phyloP scores from a whole-genome alignment of 2,797 vertebrate species.

The Danio jaintianensis region DNA sequence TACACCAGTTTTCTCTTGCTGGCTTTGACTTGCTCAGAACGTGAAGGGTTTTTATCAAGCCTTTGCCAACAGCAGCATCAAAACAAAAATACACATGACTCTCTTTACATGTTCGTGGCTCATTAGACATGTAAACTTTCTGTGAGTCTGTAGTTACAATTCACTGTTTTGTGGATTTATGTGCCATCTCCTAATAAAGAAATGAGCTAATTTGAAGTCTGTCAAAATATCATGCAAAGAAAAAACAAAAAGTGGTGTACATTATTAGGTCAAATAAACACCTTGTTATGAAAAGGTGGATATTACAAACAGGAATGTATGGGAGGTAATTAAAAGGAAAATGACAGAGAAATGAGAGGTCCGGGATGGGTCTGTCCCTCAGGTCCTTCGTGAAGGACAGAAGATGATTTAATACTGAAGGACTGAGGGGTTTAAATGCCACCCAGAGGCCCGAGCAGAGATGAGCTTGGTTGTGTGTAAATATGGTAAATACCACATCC shows the following conservation, averaged over 20 bases:
- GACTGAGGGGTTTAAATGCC: constrained; percentile 60
- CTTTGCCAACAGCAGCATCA: neutral
- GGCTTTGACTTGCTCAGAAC: constrained; percentile 8
- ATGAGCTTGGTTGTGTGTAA: constrained; percentile 55
- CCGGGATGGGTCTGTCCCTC: constrained; percentile 52
- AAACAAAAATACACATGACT: neutral
- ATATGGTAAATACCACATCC: constrained; percentile 58
- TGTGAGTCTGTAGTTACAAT: neutral
- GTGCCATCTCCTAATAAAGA: constrained; percentile 15
- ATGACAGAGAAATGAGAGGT: constrained; percentile 47
- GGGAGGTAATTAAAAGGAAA: constrained; percentile 42
- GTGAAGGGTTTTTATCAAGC: constrained; percentile 13
- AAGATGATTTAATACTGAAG: constrained; percentile 55
- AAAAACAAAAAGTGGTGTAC: neutral
- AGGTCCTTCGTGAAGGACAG: constrained; percentile 43
- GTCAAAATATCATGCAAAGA: constrained; percentile 31
- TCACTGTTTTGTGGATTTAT: neutral
- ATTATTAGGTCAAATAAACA: constrained; percentile 1
- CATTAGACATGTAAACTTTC: constrained; percentile 2
- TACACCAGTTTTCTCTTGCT: constrained; percentile 28
- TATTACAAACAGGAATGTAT: constrained; percentile 32
- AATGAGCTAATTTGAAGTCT: constrained; percentile 11
- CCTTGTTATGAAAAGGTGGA: constrained; percentile 5
- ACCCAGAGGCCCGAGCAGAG: constrained; percentile 48
- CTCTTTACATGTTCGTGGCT: neutral